Evolutionary conservation across 1,140 invertebrate genomes (phyloP).

Genomic region (Zaprionus camerounensis): DNA sequence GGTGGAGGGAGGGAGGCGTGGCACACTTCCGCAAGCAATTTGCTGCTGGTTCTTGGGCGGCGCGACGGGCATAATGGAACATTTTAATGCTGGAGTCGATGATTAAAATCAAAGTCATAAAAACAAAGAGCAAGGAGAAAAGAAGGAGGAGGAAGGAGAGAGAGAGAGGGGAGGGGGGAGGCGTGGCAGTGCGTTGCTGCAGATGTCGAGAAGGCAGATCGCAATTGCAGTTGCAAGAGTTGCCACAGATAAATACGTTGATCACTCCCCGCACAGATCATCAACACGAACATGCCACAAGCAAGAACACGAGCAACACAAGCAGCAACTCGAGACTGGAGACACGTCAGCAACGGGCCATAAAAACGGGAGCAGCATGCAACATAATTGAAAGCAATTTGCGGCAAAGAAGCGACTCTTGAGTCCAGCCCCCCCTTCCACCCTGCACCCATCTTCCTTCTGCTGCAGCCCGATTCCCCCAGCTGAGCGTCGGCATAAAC

Average conservation of each 20-base stretch:
- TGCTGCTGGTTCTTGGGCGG: constrained; percentile 64
- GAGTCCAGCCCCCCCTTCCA: neutral
- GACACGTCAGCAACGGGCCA: constrained; percentile 75
- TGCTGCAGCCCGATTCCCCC: constrained; percentile 3
- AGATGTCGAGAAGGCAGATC: constrained; percentile 58
- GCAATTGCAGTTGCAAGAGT: constrained; percentile 54
- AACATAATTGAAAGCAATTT: constrained; percentile 83
- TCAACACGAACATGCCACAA: constrained; percentile 71
- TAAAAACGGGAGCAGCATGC: constrained; percentile 80
- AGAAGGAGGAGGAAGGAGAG: neutral
- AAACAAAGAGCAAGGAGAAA: constrained; percentile 3
- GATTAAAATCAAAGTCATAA: constrained; percentile 75
- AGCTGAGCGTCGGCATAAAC: constrained; percentile 70
- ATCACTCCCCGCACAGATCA: constrained; percentile 66
- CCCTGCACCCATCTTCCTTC: neutral
- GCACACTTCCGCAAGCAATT: constrained; percentile 79
- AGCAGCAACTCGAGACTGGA: constrained; percentile 44
- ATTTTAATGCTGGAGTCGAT: constrained; percentile 79
- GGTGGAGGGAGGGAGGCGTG: constrained; percentile 50
- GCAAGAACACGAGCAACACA: constrained; percentile 30
- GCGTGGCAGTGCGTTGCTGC: constrained; percentile 8
- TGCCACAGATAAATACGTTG: constrained; percentile 68
- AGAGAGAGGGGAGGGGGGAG: neutral
- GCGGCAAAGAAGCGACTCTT: constrained; percentile 43
- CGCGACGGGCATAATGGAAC: constrained; percentile 70